These are phyloP conservation scores for Axis porcinus DNA, from an alignment of 2,113 vertebrate genomes.

Conservation along the genomic window DNA sequence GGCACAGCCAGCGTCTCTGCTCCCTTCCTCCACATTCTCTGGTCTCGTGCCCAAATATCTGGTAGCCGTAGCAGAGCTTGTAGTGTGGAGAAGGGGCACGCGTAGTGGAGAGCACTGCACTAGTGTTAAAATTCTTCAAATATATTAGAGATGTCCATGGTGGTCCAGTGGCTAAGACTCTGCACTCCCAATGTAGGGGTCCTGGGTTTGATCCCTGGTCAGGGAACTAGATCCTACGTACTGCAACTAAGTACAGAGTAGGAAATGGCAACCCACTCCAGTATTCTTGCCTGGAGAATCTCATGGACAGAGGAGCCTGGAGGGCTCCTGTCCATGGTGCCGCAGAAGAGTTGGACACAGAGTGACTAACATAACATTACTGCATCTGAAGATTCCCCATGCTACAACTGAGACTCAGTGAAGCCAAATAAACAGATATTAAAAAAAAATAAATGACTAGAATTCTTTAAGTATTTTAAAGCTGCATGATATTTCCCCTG, in stretches of 20 bases:
- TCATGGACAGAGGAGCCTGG: background rate
- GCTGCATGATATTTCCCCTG: background rate
- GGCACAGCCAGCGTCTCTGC: background rate
- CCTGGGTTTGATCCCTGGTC: background rate
- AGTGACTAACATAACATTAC: background rate
- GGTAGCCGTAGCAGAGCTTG: rapidly evolving
- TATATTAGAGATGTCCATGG: background rate
- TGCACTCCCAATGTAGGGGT: background rate
- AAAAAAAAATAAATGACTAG: background rate
- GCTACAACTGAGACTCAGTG: background rate
- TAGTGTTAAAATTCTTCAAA: background rate
- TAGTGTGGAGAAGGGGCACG: rapidly evolving
- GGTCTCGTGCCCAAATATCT: background rate
- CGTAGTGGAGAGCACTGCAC: background rate
- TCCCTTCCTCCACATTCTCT: background rate
- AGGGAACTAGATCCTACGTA: background rate
- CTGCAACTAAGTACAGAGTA: background rate
- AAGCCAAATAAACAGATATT: background rate
- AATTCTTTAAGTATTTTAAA: background rate
- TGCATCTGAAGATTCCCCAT: background rate
- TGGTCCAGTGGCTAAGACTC: background rate
- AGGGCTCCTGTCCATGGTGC: background rate
- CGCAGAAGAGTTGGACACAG: background rate
- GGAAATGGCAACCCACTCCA: background rate
- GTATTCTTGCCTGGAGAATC: background rate